A percentile compares a stretch with the other conserved stretches of the same genome.
These are phyloP conservation scores for Carcharodon carcharias DNA, from an alignment of 2,797 vertebrate genomes.

Conservation along the genomic window DNA sequence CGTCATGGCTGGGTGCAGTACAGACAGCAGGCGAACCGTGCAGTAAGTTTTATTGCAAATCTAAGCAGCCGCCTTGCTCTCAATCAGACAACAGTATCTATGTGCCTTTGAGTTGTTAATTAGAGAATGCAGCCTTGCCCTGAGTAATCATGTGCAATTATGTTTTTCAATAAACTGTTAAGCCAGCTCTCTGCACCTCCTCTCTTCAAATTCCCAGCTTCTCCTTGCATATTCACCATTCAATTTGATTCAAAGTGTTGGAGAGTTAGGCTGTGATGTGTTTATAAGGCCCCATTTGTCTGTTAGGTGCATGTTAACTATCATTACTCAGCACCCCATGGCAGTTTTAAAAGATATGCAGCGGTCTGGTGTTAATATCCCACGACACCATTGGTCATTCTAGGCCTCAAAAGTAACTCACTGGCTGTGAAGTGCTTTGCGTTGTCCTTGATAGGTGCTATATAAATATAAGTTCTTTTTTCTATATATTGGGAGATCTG, in stretches of 20 bases:
- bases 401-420: neutral
- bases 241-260: neutral
- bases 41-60: neutral
- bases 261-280: neutral
- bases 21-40: neutral
- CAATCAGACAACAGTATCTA: neutral
- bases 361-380: neutral
- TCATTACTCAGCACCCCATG: neutral
- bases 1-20: neutral
- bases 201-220: neutral
- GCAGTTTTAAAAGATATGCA: neutral
- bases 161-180: neutral
- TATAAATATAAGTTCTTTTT: neutral
- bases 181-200: neutral
- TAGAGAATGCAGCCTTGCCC: neutral
- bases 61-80: neutral
- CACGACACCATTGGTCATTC: neutral
- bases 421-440: neutral
- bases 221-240: neutral
- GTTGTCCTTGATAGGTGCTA: neutral
- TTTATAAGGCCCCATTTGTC: neutral
- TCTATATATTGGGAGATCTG: neutral
- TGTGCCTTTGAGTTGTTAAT: neutral
- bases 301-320: neutral
- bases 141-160: neutral